Percentiles rank a stretch among this genome's conserved stretches.
These are phyloP conservation scores for Trissolcus japonicus DNA, from an alignment of 2,888 invertebrate species.

Conservation along the genomic window DNA sequence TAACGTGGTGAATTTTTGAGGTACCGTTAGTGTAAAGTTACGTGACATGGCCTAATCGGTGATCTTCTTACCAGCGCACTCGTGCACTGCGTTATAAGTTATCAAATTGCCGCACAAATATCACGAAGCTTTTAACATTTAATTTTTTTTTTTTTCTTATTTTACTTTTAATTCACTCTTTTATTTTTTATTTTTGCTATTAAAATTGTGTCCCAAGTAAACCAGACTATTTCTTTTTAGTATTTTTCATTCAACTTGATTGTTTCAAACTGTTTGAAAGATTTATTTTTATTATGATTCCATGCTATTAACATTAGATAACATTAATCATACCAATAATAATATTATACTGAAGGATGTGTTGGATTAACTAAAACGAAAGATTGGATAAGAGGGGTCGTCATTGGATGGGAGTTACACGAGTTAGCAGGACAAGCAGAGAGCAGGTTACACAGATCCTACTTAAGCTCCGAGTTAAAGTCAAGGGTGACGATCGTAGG, in stretches of 20 bases:
- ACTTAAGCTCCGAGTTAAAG: slow-evolving; percentile 28
- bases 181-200: not conserved
- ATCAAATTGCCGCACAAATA: no score
- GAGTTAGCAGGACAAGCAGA: slow-evolving; percentile 22
- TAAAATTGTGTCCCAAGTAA: not conserved
- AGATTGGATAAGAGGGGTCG: slow-evolving; percentile 12
- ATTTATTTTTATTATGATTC: not conserved
- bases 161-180: not conserved
- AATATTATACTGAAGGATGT: no score
- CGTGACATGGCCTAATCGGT: slow-evolving; percentile 37
- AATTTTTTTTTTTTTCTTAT: not conserved
- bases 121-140: not conserved
- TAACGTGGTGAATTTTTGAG: slow-evolving; percentile 10
- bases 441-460: slow-evolving; percentile 46
- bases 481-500: slow-evolving; percentile 38
- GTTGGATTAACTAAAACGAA: no score
- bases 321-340: no score
- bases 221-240: not conserved
- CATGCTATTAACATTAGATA: no score
- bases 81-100: slow-evolving; percentile 20
- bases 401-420: slow-evolving; percentile 10
- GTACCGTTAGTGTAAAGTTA: slow-evolving; percentile 15
- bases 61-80: slow-evolving; percentile 23
- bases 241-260: not conserved
- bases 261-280: not conserved